phyloP scores from a whole-genome alignment of 1,140 invertebrate genomes.

The Rhyacophila brunnea region DNA sequence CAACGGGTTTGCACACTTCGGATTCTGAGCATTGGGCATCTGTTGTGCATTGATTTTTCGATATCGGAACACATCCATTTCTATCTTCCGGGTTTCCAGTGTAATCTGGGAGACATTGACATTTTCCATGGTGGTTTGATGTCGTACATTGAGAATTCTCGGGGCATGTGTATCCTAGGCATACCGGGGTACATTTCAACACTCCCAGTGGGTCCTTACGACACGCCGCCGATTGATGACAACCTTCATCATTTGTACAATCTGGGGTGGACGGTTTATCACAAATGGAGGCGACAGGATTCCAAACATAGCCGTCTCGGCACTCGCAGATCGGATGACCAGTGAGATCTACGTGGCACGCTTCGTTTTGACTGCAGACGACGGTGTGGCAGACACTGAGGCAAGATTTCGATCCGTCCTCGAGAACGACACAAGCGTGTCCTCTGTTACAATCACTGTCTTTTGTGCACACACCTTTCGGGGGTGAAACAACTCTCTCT shows the following conservation, averaged over 20 bases:
- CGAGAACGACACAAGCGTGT: slow-evolving; percentile 59
- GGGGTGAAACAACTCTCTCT: slow-evolving; percentile 50
- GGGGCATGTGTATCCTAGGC: slow-evolving; percentile 77
- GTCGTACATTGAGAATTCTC: slow-evolving; percentile 79
- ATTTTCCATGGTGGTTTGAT: slow-evolving; percentile 70
- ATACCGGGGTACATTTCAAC: slow-evolving; percentile 76
- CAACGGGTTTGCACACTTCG: slow-evolving; percentile 65
- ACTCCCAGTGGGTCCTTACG: slow-evolving; percentile 80
- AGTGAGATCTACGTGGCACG: slow-evolving; percentile 65
- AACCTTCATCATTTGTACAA: slow-evolving; percentile 72
- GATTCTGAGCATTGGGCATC: slow-evolving; percentile 80
- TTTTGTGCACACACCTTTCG: slow-evolving; percentile 60
- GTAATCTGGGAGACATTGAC: slow-evolving; percentile 77
- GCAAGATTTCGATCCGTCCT: slow-evolving; percentile 66
- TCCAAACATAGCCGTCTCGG: slow-evolving; percentile 74
- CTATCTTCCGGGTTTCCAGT: slow-evolving; percentile 86
- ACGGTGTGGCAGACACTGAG: slow-evolving; percentile 75
- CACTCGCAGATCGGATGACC: slow-evolving; percentile 75
- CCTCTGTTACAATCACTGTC: slow-evolving; percentile 70
- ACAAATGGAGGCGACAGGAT: slow-evolving; percentile 74
- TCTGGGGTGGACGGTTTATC: slow-evolving; percentile 84
- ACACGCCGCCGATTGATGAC: slow-evolving; percentile 67
- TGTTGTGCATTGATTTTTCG: slow-evolving; percentile 71
- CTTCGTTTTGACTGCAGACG: slow-evolving; percentile 77
- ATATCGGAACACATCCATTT: slow-evolving; percentile 71